Percentiles rank a stretch among this genome's conserved stretches.
These are phyloP conservation scores for Agelas oroides DNA, from an alignment of 37 sponge, comb jelly and placozoan species.

Conservation along the genomic window DNA sequence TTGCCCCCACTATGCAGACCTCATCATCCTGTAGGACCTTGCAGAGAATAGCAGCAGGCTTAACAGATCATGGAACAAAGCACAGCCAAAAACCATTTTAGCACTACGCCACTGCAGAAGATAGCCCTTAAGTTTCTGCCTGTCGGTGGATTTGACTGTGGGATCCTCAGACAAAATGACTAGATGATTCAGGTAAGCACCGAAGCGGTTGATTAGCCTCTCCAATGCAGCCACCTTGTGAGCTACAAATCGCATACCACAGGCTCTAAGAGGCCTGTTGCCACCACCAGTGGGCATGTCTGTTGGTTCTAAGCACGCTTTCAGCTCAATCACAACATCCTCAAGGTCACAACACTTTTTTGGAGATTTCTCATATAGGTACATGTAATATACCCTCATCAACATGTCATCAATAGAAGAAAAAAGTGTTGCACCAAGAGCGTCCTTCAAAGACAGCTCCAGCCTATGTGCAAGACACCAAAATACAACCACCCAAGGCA, in stretches of 20 bases:
- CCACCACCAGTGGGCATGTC: conserved; percentile 67
- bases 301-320: conserved; percentile 36
- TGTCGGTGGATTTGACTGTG: conserved; percentile 55
- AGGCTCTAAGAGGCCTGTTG: conserved; percentile 53
- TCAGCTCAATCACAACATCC: conserved; percentile 53
- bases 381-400: conserved; percentile 56
- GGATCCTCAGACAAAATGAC: conserved; percentile 55
- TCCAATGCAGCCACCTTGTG: conserved; percentile 70
- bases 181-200: conserved; percentile 76
- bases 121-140: conserved; percentile 49
- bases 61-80: conserved; percentile 52
- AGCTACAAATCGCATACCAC: conserved; percentile 75
- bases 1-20: conserved; percentile 42
- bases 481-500: conserved; percentile 60
- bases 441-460: conserved; percentile 73
- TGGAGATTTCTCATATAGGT: conserved; percentile 66
- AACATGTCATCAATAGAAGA: conserved; percentile 68
- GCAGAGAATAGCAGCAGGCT: conserved; percentile 45
- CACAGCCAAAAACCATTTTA: conserved; percentile 46
- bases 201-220: conserved; percentile 59
- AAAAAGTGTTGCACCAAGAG: conserved; percentile 46
- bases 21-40: conserved; percentile 7
- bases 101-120: conserved; percentile 29
- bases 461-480: conserved; percentile 81
- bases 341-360: conserved; percentile 75